Conservation (phyloP, 1,140 invertebrate species). For the Pseudomyrmex pallidus region DNA sequence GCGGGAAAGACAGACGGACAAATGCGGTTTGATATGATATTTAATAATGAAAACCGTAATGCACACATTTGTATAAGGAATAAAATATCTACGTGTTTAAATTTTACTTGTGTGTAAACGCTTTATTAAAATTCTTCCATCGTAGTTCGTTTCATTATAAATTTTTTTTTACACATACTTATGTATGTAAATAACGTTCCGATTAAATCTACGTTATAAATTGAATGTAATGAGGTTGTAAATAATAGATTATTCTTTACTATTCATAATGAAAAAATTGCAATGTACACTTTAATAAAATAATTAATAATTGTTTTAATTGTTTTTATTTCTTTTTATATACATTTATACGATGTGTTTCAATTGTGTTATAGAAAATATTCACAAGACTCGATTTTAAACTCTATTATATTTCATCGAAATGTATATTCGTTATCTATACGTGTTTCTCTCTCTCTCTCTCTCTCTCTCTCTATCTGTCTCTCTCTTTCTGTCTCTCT, state of each 20-base stretch:
- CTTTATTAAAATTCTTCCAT: too few relatives aligned
- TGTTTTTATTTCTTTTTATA: too few relatives aligned
- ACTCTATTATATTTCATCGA: background rate
- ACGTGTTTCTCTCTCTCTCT: background rate
- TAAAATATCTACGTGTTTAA: too few relatives aligned
- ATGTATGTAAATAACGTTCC: too few relatives aligned
- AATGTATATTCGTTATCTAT: slow-evolving; percentile 20
- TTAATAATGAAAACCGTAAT: slow-evolving; percentile 31
- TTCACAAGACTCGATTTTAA: slow-evolving; percentile 32
- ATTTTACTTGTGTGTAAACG: too few relatives aligned
- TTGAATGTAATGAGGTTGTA: slow-evolving; percentile 1
- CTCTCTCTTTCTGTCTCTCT: background rate
- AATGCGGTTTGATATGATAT: slow-evolving; percentile 34
- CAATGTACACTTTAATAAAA: too few relatives aligned
- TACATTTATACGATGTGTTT: background rate
- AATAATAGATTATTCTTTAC: background rate
- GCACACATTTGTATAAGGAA: too few relatives aligned
- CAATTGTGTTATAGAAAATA: background rate
- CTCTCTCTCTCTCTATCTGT: too few relatives aligned
- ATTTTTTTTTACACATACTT: too few relatives aligned
- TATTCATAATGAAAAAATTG: too few relatives aligned
- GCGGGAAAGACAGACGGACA: background rate
- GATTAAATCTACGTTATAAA: background rate
- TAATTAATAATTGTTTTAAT: too few relatives aligned
- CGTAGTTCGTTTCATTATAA: too few relatives aligned